Conservation (phyloP, 2,888 invertebrate species). For the Melanargia galathea region DNA sequence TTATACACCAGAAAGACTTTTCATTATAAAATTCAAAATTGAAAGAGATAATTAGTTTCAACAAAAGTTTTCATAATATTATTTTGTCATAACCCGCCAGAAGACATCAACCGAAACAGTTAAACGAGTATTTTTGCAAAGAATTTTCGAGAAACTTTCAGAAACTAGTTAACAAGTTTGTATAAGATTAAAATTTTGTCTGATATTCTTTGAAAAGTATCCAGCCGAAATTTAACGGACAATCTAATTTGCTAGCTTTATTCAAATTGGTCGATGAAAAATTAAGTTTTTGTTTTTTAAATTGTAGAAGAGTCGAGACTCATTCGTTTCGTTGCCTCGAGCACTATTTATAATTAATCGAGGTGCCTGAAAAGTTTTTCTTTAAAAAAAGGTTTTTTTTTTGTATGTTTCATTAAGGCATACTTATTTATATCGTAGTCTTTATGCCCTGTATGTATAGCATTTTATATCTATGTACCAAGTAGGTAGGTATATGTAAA, state of each 20-base stretch:
- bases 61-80: background rate
- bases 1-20: background rate
- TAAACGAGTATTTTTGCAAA: background rate
- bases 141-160: background rate
- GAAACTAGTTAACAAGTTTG: constrained; percentile 15
- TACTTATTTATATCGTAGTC: too few species aligned
- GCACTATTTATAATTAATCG: too few species aligned
- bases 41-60: background rate
- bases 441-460: too few species aligned
- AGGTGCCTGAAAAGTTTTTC: too few species aligned
- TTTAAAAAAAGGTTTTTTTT: too few species aligned
- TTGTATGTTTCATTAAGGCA: too few species aligned
- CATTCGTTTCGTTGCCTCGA: too few species aligned
- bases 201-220: background rate
- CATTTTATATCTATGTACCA: too few species aligned
- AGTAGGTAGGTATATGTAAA: too few species aligned
- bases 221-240: background rate
- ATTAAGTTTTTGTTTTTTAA: too few species aligned
- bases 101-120: background rate
- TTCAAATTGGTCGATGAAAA: background rate
- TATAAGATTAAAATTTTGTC: constrained; percentile 4
- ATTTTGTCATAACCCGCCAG: background rate
- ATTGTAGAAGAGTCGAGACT: too few species aligned
- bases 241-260: background rate
- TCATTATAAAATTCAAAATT: background rate